Base-by-base conservation (phyloP, 2,888 invertebrate genomes). In the Hypomecis atomaria region DNA sequence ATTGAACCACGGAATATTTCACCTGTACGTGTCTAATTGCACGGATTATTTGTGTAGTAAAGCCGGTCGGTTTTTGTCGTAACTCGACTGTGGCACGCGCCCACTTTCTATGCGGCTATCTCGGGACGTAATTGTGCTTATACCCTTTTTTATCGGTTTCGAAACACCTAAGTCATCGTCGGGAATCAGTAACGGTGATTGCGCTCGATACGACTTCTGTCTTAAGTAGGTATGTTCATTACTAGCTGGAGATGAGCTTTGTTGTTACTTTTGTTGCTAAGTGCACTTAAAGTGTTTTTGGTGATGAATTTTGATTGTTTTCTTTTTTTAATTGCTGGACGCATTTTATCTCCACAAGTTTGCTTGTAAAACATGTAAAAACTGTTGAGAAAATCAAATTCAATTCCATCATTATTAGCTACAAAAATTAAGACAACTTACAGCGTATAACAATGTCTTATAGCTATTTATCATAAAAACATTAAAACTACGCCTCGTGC, bases 11-110 rank as follows among this genome's bases (percentile, higher is more conserved):
- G 85, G 84, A 85, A 84, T 90, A 89, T 88, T 88, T 87, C 90
- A 88, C 89, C 84, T 83, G 86, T 87, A 90, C 90, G 90, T 92
- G 92, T 88, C 87, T 88, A 88, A 90, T 90, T 86, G 89, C 86
- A 89, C 87, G 87, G 89, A 88, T 89, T 91, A 86, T 86, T 86
- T 86, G 86, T 86, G 82, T 79, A 85, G 84, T 86, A 83, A 82
- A 84, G 82, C 81, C 83, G 84, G 79, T 82, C 78, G 75, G 80
- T 90, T 90, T 92, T 91, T 90, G 85, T 86, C 68, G 75, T 60
- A 61, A 65, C 53, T 66, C 69, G 73, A 70, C 77, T 66, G 71
- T 80, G 86, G 91, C 91, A 91, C 92, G 92, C 85, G 91, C 87
- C 86, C 82, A 85, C 91, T 90, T 90, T 90, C 91, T 90, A 90